phyloP scores from a whole-genome alignment of 2,888 invertebrate genomes.

The Morinoia aosen region DNA sequence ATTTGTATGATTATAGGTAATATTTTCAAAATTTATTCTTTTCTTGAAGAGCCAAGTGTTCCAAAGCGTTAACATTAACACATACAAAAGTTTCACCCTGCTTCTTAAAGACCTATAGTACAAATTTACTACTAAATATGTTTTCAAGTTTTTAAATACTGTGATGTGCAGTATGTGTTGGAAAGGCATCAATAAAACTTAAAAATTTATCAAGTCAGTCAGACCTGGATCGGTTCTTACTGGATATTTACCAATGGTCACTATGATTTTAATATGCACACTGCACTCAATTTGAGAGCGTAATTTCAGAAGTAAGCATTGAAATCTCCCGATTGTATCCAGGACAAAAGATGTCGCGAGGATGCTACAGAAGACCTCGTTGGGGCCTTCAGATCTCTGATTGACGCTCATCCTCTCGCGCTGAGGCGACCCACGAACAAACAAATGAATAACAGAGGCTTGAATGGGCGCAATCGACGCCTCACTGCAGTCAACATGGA shows the following conservation, averaged over 20 bases:
- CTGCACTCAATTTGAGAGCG: too few species aligned
- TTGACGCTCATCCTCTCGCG: neutral
- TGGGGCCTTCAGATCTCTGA: neutral
- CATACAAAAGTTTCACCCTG: too few species aligned
- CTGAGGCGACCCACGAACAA: neutral
- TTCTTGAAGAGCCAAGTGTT: too few species aligned
- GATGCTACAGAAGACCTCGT: neutral
- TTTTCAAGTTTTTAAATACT: neutral
- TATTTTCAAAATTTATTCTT: too few species aligned
- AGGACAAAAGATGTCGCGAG: neutral
- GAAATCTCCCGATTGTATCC: neutral
- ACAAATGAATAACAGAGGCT: neutral
- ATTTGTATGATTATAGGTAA: too few species aligned
- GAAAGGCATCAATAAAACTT: neutral
- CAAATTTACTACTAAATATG: neutral
- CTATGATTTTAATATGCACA: too few species aligned
- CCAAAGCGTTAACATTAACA: too few species aligned
- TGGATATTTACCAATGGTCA: too few species aligned
- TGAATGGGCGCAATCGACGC: neutral
- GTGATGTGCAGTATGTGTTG: neutral
- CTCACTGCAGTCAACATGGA: neutral
- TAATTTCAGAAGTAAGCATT: neutral
- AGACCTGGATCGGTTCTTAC: too few species aligned
- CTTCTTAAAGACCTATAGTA: too few species aligned
- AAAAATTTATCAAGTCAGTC: neutral